phyloP scores from a whole-genome alignment of 37 sponge, comb jelly and placozoan species.

The Aplysina aerophoba region DNA sequence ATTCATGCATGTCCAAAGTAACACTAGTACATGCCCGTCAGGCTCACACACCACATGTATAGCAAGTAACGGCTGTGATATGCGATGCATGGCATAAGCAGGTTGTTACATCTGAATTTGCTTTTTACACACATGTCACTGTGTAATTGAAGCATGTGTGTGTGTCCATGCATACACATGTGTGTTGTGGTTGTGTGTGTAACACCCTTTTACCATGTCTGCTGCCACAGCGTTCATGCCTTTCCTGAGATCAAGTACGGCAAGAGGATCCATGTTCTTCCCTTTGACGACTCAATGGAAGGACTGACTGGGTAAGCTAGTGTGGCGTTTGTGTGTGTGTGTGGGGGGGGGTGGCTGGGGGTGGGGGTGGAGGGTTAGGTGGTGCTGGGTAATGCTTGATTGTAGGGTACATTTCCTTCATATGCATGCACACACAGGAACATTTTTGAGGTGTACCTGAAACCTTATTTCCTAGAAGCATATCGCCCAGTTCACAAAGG shows the following conservation, averaged over 20 bases:
- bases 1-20: too few species aligned
- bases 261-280: slow-evolving; percentile 95
- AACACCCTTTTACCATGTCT: neutral
- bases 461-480: slow-evolving; percentile 99
- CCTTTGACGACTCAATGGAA: slow-evolving; percentile 98
- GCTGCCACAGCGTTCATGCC: slow-evolving; percentile 74
- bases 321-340: neutral
- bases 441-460: slow-evolving; percentile 97
- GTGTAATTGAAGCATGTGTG: neutral
- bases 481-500: slow-evolving; percentile 98
- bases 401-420: too few species aligned
- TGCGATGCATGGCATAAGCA: neutral
- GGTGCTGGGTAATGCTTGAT: too few species aligned
- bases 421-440: slow-evolving; percentile 71
- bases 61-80: neutral
- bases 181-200: neutral
- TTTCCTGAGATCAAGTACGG: slow-evolving; percentile 99
- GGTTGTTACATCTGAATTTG: too few species aligned
- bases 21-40: too few species aligned
- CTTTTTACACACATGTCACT: too few species aligned
- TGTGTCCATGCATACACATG: too few species aligned
- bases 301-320: slow-evolving; percentile 92
- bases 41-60: too few species aligned
- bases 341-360: neutral
- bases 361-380: too few species aligned